phyloP scores from a whole-genome alignment of 2,888 invertebrate species.

The Lottia scabra region DNA sequence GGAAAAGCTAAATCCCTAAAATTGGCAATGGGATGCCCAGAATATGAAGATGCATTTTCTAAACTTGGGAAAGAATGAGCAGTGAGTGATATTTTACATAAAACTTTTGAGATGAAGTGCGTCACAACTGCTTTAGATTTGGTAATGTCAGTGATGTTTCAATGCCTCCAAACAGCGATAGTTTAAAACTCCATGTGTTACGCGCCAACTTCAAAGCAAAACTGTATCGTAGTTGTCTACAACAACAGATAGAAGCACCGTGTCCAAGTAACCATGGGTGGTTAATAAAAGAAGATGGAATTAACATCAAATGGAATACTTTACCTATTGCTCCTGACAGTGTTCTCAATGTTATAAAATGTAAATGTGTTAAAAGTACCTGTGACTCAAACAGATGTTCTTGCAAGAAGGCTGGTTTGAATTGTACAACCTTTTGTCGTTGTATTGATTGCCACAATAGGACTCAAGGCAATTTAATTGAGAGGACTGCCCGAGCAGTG shows the following conservation, averaged over 20 bases:
- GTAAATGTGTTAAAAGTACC: not conserved
- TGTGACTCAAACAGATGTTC: not conserved
- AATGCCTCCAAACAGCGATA: not conserved
- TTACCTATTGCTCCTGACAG: not conserved
- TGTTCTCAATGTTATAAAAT: not conserved
- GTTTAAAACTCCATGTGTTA: not conserved
- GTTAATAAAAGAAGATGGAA: not conserved
- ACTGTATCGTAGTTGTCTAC: not conserved
- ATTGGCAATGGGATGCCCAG: not conserved
- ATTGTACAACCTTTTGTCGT: not conserved
- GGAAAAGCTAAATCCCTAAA: not conserved
- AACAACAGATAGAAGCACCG: not conserved
- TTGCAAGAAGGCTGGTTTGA: not conserved
- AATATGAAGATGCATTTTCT: not conserved
- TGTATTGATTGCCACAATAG: not conserved
- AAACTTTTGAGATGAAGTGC: not conserved
- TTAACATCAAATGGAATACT: not conserved
- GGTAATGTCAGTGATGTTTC: not conserved
- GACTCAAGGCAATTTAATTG: too few species aligned
- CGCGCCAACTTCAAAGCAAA: not conserved
- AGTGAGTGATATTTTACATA: not conserved
- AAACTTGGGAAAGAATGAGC: not conserved
- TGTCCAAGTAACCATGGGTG: not conserved
- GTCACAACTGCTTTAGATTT: not conserved
- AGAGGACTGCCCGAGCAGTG: too few species aligned